Base-by-base conservation (phyloP, 2,888 invertebrate genomes). In the Acanthosepion pharaonis region DNA sequence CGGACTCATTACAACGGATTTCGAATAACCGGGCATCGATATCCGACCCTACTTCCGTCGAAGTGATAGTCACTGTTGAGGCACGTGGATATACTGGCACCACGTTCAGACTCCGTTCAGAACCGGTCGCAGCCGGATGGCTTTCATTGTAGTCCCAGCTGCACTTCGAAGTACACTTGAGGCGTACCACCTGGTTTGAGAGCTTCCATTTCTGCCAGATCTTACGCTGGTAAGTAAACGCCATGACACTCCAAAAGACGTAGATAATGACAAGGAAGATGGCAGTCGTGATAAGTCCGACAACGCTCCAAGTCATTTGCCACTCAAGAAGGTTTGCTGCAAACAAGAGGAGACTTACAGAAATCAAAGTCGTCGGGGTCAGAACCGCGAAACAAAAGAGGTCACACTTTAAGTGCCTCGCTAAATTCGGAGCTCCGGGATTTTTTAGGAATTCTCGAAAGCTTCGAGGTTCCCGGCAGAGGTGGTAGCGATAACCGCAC, bases 41-140 rank as follows among this genome's bases (percentile, higher is more conserved):
- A 11, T 15, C 78, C 78, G n/a, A 33, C 33, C 6, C 1, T 15
- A 11, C 11, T 9, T 8, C n/a, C 5, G 11, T 18, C n/a, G 78
- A 78, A 18, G n/a, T 78, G 15, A n/a, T 3, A 33, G 11, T 15
- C 0, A 78, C 4, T 15, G n/a, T 33, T 11, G 78, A 78, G 18
- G n/a, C 4, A 0, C 11, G n/a, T 6, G 23, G 9, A 11, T 33
- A 18, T n/a, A n/a, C 0, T 11, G 2, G n/a, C 4, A 11, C 15
- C 3, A 15, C 78, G 1, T 0, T 78, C 15, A 33, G 9, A n/a
- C n/a, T 78, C n/a, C 0, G 15, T 11, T 78, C 33, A 5, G 78
- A 78, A 5, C 4, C 15, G n/a, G n/a, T 78, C 23, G n/a, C 5
- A 0, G 78, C 11, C 33, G 9, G 78, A 11, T 78, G 9, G 23